A percentile compares a stretch with the other conserved stretches of the same genome.
Conservation (phyloP, 2,797 vertebrate genomes). For the Chaetophractus vellerosus region DNA sequence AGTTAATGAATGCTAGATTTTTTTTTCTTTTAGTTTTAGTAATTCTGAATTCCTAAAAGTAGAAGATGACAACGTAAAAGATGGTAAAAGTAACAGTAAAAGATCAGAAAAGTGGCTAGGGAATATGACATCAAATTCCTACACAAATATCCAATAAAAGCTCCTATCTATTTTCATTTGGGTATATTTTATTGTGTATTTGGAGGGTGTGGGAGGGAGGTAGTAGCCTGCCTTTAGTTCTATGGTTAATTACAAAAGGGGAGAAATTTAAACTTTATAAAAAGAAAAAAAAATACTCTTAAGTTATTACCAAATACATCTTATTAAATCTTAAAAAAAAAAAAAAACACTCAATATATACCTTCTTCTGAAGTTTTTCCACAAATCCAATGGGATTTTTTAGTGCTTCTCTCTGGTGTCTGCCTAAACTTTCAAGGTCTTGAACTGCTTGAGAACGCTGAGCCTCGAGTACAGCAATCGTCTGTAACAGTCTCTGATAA, state of each 20-base stretch:
- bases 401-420: constrained; percentile 96
- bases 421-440: constrained; percentile 96
- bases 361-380: constrained; percentile 98
- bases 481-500: constrained; percentile 99
- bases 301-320: constrained; percentile 58
- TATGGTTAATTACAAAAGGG: background rate
- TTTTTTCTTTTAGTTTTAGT: constrained; percentile 33
- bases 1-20: background rate
- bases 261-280: constrained; percentile 16
- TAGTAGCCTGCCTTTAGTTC: background rate
- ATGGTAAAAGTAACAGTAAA: constrained; percentile 1
- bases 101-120: background rate
- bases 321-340: constrained; percentile 81
- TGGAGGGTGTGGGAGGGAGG: background rate
- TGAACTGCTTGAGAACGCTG: constrained; percentile 98
- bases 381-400: constrained; percentile 96
- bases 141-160: background rate
- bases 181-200: background rate
- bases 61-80: background rate
- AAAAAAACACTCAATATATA: constrained; percentile 87
- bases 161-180: background rate
- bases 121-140: background rate
- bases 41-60: constrained; percentile 30
- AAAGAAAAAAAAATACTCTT: constrained; percentile 37
- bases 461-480: constrained; percentile 98